Evolutionary conservation across 2,113 vertebrate species (phyloP).

Genomic region (Paramisgurnus dabryanus): DNA sequence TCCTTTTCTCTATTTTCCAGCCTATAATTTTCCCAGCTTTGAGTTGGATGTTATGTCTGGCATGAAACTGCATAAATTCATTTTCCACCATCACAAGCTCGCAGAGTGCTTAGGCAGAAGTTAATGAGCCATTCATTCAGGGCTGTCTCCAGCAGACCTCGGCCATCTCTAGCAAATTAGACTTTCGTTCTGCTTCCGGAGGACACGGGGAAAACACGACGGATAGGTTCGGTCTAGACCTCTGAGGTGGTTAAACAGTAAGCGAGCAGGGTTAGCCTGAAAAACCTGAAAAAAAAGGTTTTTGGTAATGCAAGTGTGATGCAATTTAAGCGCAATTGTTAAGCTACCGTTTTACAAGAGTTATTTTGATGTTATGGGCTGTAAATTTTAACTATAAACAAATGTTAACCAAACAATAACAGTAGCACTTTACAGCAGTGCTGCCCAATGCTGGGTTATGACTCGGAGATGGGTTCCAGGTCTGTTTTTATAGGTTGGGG

Average conservation of each 20-base stretch:
- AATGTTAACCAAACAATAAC: slow-evolving; percentile 1
- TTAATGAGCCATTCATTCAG: slow-evolving; percentile 75
- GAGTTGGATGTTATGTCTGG: slow-evolving; percentile 64
- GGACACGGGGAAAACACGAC: slow-evolving; percentile 3
- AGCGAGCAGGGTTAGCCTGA: neutral
- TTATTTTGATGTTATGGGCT: slow-evolving; percentile 17
- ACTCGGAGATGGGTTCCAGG: too few species aligned
- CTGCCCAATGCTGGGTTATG: too few species aligned
- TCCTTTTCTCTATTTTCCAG: neutral
- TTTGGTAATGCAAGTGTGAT: slow-evolving; percentile 23
- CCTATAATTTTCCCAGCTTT: slow-evolving; percentile 27
- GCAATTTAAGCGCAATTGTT: slow-evolving; percentile 32
- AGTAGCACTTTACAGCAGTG: neutral
- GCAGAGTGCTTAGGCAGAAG: slow-evolving; percentile 67
- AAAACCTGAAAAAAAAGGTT: neutral
- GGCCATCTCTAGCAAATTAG: slow-evolving; percentile 65
- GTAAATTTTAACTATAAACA: slow-evolving; percentile 1
- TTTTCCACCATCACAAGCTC: slow-evolving; percentile 63
- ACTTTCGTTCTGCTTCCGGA: slow-evolving; percentile 39
- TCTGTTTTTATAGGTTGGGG: too few species aligned
- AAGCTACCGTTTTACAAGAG: neutral
- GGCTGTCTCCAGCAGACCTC: slow-evolving; percentile 64
- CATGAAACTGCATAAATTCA: slow-evolving; percentile 62
- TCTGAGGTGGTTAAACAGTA: neutral
- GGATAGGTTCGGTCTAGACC: neutral